Evolutionary conservation across 2,797 vertebrate genomes (phyloP), one percentile per base, ranked within the genome.

Genomic region (Aselliscus stoliczkanus): DNA sequence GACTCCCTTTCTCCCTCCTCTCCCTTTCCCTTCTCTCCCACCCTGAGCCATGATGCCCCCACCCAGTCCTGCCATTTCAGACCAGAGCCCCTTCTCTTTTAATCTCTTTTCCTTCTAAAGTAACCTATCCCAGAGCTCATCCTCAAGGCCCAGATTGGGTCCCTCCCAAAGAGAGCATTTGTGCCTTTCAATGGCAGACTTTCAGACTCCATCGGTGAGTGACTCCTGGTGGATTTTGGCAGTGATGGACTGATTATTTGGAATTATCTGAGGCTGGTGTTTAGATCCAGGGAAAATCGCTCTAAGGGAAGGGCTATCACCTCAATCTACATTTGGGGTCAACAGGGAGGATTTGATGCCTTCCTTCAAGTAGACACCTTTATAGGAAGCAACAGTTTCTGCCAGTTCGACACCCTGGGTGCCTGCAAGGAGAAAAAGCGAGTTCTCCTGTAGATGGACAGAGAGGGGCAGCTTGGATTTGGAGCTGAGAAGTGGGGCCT

Each of bases 1-100:
- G 17, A 18, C 23, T 81, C n/a, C 37, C 39, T 44, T 8, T 1
- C 42, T 86, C 44, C 42, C 10, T 14, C 20, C 23, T 3, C 21
- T 1, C 13, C 11, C 4, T 13, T 0, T 27, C 9, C 3, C 52
- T 25, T 8, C 54, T 13, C 13, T 23, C 10, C 27, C 11, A 11
- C 8, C 47, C 39, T 1, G 15, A 77, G 20, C 34, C 47, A 31
- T 2, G 29, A 11, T 13, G 42, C 47, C 23, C 39, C 4, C 5
- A 17, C 34, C 52, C 42, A 23, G 44, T 34, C 37, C 76, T 11
- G 14, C 27, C 31, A 0, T 56, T 79, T 65, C 56, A 81, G 29
- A 52, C 50, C 9, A 0, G 54, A 14, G 29, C 23, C 54, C 15
- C 7, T 84, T 58, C 25, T 31, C 29, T 25, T 73, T 72, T 3